Conservation (phyloP, 2,888 invertebrate species). For the Mythimna vitellina region DNA sequence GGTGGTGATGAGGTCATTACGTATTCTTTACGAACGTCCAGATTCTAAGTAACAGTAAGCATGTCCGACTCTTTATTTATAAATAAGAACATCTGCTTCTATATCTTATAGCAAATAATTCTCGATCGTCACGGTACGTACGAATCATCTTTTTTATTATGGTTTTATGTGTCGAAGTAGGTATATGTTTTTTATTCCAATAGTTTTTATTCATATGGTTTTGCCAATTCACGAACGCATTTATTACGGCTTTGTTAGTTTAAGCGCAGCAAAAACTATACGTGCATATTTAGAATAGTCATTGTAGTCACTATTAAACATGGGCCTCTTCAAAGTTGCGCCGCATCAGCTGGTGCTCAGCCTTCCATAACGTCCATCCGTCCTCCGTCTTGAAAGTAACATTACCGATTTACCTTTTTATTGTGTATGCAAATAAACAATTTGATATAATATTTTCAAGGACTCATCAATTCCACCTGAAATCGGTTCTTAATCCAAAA, state of each 20-base stretch:
- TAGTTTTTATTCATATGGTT: not conserved
- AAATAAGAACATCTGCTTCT: constrained; percentile 4
- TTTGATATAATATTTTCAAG: not conserved
- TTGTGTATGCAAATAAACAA: too few relatives aligned
- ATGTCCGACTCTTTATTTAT: not conserved
- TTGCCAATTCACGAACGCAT: not conserved
- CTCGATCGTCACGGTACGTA: not conserved
- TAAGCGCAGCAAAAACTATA: constrained; percentile 5
- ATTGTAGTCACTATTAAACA: constrained; percentile 10
- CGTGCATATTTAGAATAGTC: constrained; percentile 2
- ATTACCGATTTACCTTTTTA: not conserved
- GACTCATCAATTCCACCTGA: not conserved
- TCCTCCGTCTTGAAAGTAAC: not conserved
- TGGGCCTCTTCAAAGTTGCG: not conserved
- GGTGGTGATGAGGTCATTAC: constrained; percentile 39
- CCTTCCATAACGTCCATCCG: constrained; percentile 12
- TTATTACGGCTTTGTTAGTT: not conserved
- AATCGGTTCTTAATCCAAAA: not conserved
- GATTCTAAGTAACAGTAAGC: constrained; percentile 30
- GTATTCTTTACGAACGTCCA: constrained; percentile 33
- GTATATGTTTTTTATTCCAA: not conserved
- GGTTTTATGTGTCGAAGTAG: not conserved
- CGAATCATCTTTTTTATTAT: not conserved
- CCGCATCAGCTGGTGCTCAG: constrained; percentile 2
- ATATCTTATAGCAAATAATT: constrained; percentile 3